These are phyloP conservation scores for Zaprionus tsacasi DNA, from an alignment of 1,140 invertebrate genomes.

Conservation along the genomic window DNA sequence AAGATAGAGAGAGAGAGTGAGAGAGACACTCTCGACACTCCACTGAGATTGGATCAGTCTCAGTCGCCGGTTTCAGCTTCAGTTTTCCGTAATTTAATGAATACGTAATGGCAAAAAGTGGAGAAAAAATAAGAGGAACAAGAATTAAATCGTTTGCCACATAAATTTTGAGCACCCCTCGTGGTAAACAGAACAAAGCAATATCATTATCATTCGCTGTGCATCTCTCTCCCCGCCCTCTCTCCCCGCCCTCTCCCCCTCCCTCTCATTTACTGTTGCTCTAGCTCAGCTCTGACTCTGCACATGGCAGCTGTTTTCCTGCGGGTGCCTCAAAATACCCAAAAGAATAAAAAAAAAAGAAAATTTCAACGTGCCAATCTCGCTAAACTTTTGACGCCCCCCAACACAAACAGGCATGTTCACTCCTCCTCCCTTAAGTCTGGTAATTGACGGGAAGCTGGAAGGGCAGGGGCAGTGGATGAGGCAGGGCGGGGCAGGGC, in stretches of 20 bases:
- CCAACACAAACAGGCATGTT: background rate
- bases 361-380: constrained; percentile 42
- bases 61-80: background rate
- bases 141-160: constrained; percentile 54
- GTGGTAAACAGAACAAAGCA: constrained; percentile 32
- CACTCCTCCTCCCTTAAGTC: constrained; percentile 20
- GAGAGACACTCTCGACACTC: background rate
- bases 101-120: constrained; percentile 62
- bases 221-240: constrained; percentile 28
- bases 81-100: constrained; percentile 66
- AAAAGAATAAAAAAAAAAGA: constrained; percentile 4
- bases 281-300: constrained; percentile 33
- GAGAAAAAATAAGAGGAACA: background rate
- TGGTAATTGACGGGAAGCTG: constrained; percentile 60
- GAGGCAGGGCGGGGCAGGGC: background rate
- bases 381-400: constrained; percentile 28
- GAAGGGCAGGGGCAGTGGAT: constrained; percentile 11
- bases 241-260: background rate
- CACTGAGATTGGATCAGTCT: constrained; percentile 22
- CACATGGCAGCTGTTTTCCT: constrained; percentile 58
- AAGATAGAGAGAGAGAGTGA: background rate
- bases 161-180: constrained; percentile 53
- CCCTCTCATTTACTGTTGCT: constrained; percentile 19
- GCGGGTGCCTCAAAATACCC: constrained; percentile 40
- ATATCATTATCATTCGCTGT: constrained; percentile 61